phyloP scores from a whole-genome alignment of 2,888 invertebrate species.

The Cephus pygmeus region DNA sequence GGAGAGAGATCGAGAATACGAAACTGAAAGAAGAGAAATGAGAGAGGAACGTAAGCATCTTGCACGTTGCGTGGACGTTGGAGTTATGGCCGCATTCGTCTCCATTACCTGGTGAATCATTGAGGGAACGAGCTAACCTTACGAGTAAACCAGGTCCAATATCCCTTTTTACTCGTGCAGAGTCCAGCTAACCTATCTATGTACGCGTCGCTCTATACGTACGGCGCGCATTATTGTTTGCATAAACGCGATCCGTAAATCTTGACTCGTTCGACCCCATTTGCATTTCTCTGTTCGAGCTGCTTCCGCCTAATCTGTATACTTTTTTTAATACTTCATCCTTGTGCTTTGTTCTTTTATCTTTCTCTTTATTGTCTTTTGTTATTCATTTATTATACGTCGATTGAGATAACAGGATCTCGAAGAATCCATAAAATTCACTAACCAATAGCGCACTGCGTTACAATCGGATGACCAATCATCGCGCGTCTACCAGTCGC shows the following conservation, averaged over 20 bases:
- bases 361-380: neutral
- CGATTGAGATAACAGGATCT: neutral
- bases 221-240: slow-evolving; percentile 52
- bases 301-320: neutral
- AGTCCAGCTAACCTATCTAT: neutral
- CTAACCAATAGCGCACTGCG: neutral
- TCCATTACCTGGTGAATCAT: slow-evolving; percentile 62
- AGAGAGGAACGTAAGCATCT: slow-evolving; percentile 5
- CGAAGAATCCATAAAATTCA: neutral
- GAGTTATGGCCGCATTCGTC: slow-evolving; percentile 61
- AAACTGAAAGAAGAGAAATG: neutral
- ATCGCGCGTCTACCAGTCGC: neutral
- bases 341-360: neutral
- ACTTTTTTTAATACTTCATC: neutral
- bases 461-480: neutral
- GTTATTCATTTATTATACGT: neutral
- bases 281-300: neutral
- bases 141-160: slow-evolving; percentile 44
- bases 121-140: slow-evolving; percentile 49
- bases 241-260: slow-evolving; percentile 57
- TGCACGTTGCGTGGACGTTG: slow-evolving; percentile 36
- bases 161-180: slow-evolving; percentile 31
- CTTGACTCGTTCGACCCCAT: slow-evolving; percentile 15
- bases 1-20: neutral
- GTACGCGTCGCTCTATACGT: slow-evolving; percentile 13